Evolutionary conservation across 2,113 vertebrate genomes (phyloP), one percentile per base, ranked within the genome.

Genomic region (Xiphorhynchus elegans): DNA sequence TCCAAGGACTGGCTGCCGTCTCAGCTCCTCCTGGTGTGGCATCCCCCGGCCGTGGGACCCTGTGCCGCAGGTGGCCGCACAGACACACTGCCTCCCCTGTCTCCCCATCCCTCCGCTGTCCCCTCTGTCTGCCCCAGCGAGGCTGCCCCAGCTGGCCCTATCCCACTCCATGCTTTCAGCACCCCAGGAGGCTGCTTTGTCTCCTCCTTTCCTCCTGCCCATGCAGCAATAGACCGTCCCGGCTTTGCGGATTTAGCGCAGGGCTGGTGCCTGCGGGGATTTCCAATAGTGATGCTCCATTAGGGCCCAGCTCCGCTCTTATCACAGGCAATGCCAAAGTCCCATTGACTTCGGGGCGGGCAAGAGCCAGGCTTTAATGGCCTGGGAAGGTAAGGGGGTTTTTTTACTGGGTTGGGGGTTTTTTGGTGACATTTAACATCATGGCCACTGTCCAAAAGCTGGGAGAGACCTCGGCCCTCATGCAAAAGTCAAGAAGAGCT

Each of bases 251-350:
- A n/a, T 83, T 23, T 16, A 81, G 85, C 72, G 3, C 87, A 20
- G 39, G 42, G 85, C 60, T 5, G 19, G 35, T 0, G 72, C 95
- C 93, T 12, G 73, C 4, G 39, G 93, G 76, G 21, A 70, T 96
- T 96, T 96, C 96, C 93, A 2, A 94, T 94, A 92, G 88, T 1
- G 49, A 4, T 15, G 14, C 64, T 95, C 96, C 96, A 97, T 96
- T 97, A 95, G 92, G 33, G 72, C 72, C 95, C 76, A 46, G 69
- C 69, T 80, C 92, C 63, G 82, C 87, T 83, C 59, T 86, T 67
- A 67, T 73, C 64, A 37, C 3, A 1, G 88, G 80, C 88, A 84
- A 18, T 67, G 64, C 79, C 90, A 74, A 87, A 90, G 47, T 42
- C 56, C 29, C 93, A 90, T 90, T 67, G 95, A 92, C 79, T 64